These are phyloP conservation scores for Echiichthys vipera DNA, from an alignment of 2,797 vertebrate genomes.

Conservation along the genomic window DNA sequence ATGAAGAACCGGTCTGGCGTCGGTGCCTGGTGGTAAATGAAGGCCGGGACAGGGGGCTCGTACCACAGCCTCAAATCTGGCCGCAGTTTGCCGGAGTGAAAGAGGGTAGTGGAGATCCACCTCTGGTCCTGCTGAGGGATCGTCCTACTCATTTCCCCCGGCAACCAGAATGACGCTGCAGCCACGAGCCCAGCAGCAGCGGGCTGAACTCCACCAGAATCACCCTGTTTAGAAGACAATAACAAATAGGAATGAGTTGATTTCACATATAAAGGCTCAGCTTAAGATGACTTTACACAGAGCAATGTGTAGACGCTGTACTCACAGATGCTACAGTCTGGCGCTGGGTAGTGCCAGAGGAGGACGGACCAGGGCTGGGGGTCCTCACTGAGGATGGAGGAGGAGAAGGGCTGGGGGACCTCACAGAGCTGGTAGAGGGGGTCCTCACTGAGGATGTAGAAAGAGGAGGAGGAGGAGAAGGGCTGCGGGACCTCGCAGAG, in stretches of 20 bases:
- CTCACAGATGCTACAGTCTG: background rate
- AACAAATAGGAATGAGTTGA: background rate
- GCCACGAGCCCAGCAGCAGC: background rate
- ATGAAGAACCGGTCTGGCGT: background rate
- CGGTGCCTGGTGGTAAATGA: constrained; percentile 4
- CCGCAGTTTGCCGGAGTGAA: background rate
- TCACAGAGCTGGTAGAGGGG: background rate
- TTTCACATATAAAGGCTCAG: background rate
- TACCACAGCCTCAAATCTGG: constrained; percentile 18
- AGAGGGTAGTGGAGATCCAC: background rate
- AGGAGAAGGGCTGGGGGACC: background rate
- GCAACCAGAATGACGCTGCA: background rate
- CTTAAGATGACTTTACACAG: background rate
- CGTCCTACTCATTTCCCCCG: background rate
- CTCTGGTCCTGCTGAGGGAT: constrained; percentile 1
- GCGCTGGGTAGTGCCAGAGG: background rate
- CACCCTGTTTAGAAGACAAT: background rate
- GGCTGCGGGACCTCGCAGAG: background rate
- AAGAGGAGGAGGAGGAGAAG: background rate
- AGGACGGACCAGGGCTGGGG: background rate
- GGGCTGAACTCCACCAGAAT: background rate
- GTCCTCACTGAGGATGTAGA: no score
- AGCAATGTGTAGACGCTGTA: background rate
- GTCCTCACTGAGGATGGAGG: background rate
- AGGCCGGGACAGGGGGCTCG: background rate